Evolutionary conservation across 2,113 vertebrate genomes (phyloP), one percentile per base, ranked within the genome.

Genomic region (Notothenia rossii): DNA sequence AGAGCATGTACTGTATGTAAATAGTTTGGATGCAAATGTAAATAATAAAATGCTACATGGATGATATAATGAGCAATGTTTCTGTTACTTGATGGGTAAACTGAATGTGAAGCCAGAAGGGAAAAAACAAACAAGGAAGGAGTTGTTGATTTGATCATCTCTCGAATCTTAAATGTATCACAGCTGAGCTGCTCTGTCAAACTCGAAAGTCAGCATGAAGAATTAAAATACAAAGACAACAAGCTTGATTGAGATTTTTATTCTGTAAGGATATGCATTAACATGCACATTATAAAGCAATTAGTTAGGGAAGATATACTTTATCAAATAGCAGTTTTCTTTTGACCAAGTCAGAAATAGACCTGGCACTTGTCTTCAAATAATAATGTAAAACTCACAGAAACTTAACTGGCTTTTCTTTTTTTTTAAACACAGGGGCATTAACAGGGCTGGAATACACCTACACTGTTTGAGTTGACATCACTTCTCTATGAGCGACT

Each of bases 231-330:
- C 2, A 65, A 18, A 74, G 8, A 68, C 3, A 60, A 43, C 7
- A 76, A 40, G 72, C 56, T 89, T 81, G 48, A 86, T 94, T 92
- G 84, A 92, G 93, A 92, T 93, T 96, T 94, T 97, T 96, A 96
- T 97, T 97, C 95, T 96, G 79, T 88, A 96, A 96, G 89, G 86
- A 94, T 97, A 96, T 94, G 96, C 95, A 96, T 96, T 95, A 96
- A 96, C 94, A 97, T 96, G 95, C 96, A 94, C 94, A 94, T 95
- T 96, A 93, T 60, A 94, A 94, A 96, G 95, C 95, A 95, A 75
- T 80, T 73, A 62, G 83, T 95, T 69, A 87, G 93, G 95, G 96
- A 94, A 96, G 94, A 96, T 96, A 96, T 95, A 95, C 95, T 94
- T 75, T 73, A 77, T 46, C 22, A 96, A 95, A 96, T 91, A 96